These are phyloP conservation scores for Odontophorus gujanensis DNA, from an alignment of 2,113 vertebrate species.

Conservation along the genomic window DNA sequence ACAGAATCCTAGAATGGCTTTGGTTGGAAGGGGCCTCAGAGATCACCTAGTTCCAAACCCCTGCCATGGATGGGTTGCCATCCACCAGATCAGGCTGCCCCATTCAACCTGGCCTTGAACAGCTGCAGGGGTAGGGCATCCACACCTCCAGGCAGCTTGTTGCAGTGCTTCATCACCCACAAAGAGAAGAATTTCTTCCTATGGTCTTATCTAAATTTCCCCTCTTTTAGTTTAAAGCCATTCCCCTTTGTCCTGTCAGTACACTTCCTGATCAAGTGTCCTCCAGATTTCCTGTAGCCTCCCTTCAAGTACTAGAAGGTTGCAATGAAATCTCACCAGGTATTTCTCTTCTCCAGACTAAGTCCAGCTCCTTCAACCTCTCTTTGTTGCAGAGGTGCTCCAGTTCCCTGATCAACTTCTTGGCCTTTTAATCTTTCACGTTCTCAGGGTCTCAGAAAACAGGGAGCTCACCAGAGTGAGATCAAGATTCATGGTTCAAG, in stretches of 20 bases:
- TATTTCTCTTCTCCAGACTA: neutral
- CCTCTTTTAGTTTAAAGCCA: neutral
- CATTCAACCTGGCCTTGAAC: neutral
- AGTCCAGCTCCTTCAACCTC: neutral
- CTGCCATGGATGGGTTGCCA: neutral
- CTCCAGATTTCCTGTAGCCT: neutral
- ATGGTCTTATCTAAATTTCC: neutral
- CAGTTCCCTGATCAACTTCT: neutral
- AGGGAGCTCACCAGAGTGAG: neutral
- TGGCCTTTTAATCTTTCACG: neutral
- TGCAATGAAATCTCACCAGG: neutral
- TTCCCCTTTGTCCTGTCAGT: neutral
- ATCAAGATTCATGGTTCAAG: fast-evolving
- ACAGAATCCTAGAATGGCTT: neutral
- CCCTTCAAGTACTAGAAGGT: neutral
- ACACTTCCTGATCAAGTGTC: neutral
- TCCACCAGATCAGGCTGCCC: neutral
- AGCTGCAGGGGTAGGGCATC: neutral
- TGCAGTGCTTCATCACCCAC: neutral
- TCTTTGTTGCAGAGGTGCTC: neutral
- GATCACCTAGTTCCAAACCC: neutral
- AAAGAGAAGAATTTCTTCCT: neutral
- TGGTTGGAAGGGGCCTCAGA: neutral
- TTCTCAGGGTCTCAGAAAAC: neutral
- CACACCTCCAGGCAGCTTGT: neutral